Evolutionary conservation across 92 coral and sea anemone genomes (phyloP), one percentile per base, ranked within the genome.

Genomic region (Siderastrea siderea): DNA sequence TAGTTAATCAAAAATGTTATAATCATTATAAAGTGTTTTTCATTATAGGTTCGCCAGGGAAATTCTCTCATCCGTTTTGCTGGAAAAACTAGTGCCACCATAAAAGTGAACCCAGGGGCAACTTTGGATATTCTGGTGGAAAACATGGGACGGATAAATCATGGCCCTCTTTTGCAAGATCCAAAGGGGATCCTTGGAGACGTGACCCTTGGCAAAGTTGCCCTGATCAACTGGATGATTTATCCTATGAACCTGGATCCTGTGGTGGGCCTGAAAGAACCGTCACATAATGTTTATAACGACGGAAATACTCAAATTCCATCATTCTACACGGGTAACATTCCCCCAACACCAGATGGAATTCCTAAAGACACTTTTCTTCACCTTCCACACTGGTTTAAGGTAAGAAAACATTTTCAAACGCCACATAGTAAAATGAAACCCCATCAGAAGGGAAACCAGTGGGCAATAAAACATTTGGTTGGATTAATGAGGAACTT

Each of bases 121-220:
- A 82, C 85, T 64, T 86, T 95, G 71, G 87, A 88, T 66, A 93
- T 95, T 71, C 70, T 97, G 78, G 92, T 97, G 47, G 99, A 97
- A 84, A 97, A 97, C 90, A 94, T 95, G 96, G 98, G 99, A 3
- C 97, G 95, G 47, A 84, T 95, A 63, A 94, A 94, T 86, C 94
- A 90, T 77, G 99, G 99, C 10, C 88, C 94, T 38, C 90, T 79
- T 78, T 85, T 97, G 47, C 94, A 93, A 74, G 99, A 97, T 79
- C 99, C 97, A 46, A 97, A 97, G 81, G 99, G 99, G 69, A 90
- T 97, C 84, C 82, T 97, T 47, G 92, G 95, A 38, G 90, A 91
- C 85, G 99, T 97, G 44, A 92, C 98, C 86, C 85, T 97, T 17
- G 90, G 91, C 59, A 83, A 89, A 44, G 91, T 53, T 19, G 87